phyloP scores from a whole-genome alignment of 2,888 invertebrate genomes.

The Girardia tigrina region DNA sequence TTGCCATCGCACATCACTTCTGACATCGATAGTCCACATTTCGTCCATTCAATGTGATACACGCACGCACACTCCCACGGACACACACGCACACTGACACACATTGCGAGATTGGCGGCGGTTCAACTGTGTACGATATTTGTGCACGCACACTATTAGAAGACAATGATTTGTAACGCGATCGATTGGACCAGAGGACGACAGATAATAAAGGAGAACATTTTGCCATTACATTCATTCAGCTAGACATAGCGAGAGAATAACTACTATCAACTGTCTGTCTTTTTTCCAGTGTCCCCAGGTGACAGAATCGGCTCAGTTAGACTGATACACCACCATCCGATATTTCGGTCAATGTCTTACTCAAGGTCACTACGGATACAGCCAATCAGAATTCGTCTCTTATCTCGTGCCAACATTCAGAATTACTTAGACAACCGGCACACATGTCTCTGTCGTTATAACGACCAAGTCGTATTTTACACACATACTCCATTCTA shows the following conservation, averaged over 20 bases:
- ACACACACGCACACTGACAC: too few species aligned
- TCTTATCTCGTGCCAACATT: neutral
- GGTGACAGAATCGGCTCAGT: constrained; percentile 21
- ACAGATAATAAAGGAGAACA: neutral
- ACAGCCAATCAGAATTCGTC: neutral
- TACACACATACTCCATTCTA: too few species aligned
- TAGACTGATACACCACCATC: neutral
- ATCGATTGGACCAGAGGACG: constrained; percentile 15
- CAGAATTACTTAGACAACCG: neutral
- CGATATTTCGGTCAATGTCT: constrained; percentile 16
- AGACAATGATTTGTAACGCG: neutral
- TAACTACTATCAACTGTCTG: constrained; percentile 20
- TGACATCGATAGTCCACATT: neutral
- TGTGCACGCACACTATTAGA: neutral
- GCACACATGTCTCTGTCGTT: too few species aligned
- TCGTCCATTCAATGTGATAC: neutral
- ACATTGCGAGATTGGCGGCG: too few species aligned
- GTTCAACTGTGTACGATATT: neutral
- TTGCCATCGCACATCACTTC: neutral
- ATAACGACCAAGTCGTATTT: too few species aligned
- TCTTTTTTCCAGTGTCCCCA: constrained; percentile 23
- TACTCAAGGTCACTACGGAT: constrained; percentile 3
- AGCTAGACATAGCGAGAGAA: constrained; percentile 20
- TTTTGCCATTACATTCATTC: neutral
- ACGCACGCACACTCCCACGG: neutral